Conservation (phyloP, 2,113 vertebrate genomes). For the Sphyrna mokarran region DNA sequence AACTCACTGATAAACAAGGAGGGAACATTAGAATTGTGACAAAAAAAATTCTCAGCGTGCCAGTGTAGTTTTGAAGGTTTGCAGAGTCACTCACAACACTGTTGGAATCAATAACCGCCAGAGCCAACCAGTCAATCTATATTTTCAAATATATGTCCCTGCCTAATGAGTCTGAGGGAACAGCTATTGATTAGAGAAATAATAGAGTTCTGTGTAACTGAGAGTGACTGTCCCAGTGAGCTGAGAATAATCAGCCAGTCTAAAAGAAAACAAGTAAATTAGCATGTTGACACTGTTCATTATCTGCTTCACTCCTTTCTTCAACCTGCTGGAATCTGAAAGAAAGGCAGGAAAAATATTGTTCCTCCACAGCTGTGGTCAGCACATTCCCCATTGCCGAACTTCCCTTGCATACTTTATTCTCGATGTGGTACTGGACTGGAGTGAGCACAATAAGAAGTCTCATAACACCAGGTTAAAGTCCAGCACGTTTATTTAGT, state of each 20-base stretch:
- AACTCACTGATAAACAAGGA: background rate
- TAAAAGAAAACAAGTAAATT: background rate
- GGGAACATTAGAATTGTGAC: background rate
- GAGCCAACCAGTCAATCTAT: background rate
- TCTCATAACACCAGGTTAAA: too few relatives aligned
- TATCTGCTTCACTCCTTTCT: conserved; percentile 14
- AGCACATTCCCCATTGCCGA: too few relatives aligned
- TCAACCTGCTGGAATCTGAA: background rate
- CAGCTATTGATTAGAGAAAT: background rate
- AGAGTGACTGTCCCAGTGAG: conserved; percentile 6
- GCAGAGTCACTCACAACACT: background rate
- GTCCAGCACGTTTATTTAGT: too few relatives aligned
- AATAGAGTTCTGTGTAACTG: background rate
- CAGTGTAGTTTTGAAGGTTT: background rate
- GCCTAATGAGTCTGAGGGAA: conserved; percentile 26
- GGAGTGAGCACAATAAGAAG: too few relatives aligned
- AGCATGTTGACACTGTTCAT: conserved; percentile 17
- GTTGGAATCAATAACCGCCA: background rate
- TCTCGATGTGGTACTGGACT: too few relatives aligned
- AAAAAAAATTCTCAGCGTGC: background rate
- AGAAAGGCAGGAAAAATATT: background rate
- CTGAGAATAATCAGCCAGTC: conserved; percentile 24
- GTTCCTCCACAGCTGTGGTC: background rate
- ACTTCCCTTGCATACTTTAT: background rate
- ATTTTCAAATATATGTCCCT: conserved; percentile 17